phyloP scores from a whole-genome alignment of 2,797 vertebrate genomes.

The Sebastes minor region DNA sequence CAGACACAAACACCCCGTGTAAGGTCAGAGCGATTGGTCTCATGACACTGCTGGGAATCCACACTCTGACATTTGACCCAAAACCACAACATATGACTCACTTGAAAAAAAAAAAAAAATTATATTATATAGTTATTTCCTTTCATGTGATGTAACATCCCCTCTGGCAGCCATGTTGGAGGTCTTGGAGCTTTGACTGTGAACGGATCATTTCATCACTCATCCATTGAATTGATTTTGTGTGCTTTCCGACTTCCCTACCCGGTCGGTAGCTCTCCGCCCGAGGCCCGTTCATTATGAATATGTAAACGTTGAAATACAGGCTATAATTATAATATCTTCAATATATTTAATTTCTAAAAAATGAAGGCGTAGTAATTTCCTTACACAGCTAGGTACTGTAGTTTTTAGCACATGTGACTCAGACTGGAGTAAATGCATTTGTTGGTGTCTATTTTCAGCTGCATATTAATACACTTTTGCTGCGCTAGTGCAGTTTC shows the following conservation, averaged over 20 bases:
- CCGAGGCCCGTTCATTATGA: neutral
- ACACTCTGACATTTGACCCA: conserved; percentile 24
- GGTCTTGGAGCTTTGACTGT: neutral
- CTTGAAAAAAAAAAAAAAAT: neutral
- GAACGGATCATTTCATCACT: neutral
- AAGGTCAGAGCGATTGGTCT: conserved; percentile 29
- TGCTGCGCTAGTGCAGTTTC: neutral
- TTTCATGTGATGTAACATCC: conserved; percentile 22
- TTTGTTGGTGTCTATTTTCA: neutral
- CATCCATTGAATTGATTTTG: neutral
- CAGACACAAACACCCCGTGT: conserved; percentile 59
- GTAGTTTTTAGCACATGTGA: neutral
- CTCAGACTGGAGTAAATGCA: neutral
- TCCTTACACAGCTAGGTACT: neutral
- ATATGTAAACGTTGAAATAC: neutral
- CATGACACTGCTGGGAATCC: conserved; percentile 56
- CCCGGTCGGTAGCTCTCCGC: neutral
- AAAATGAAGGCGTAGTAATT: neutral
- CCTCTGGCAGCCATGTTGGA: conserved; percentile 12
- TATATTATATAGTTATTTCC: neutral
- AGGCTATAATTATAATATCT: neutral
- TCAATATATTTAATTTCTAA: neutral
- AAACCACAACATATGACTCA: conserved; percentile 38
- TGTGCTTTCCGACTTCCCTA: neutral
- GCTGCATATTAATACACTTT: neutral